Evolutionary conservation across 2,888 invertebrate genomes (phyloP).

Genomic region (Criorhina ranunculi): DNA sequence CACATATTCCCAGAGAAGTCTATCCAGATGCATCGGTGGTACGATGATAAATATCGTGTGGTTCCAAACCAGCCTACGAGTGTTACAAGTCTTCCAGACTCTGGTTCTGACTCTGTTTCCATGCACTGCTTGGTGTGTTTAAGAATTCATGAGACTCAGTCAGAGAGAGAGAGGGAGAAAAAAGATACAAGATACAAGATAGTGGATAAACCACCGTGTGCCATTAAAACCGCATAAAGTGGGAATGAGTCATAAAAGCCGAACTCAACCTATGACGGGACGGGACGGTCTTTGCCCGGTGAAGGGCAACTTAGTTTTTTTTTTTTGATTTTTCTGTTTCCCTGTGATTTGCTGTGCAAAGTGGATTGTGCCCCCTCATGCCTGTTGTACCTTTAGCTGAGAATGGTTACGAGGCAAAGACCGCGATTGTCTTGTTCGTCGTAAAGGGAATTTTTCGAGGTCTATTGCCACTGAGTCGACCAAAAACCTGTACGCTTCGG

Average conservation of each 20-base stretch:
- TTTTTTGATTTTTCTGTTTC: slow-evolving; percentile 7
- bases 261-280: slow-evolving; percentile 12
- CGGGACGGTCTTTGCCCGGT: slow-evolving; percentile 21
- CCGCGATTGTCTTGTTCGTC: slow-evolving; percentile 34
- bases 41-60: slow-evolving; percentile 25
- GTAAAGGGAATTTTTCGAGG: slow-evolving; percentile 48
- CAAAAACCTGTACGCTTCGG: slow-evolving; percentile 24
- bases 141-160: slow-evolving; percentile 7
- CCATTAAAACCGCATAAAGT: slow-evolving; percentile 64
- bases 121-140: slow-evolving; percentile 14
- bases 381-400: slow-evolving; percentile 9
- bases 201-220: slow-evolving; percentile 42
- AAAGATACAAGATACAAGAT: slow-evolving; percentile 51
- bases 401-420: slow-evolving; percentile 2
- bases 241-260: slow-evolving; percentile 60
- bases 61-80: not conserved
- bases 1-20: slow-evolving; percentile 27
- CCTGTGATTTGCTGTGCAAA: slow-evolving; percentile 47
- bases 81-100: not conserved
- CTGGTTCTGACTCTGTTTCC: slow-evolving; percentile 7
- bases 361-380: slow-evolving; percentile 15
- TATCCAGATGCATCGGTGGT: not conserved
- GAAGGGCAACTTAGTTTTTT: slow-evolving; percentile 33
- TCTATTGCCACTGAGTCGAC: slow-evolving; percentile 42
- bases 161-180: slow-evolving; percentile 5